Conservation (phyloP, 2,888 invertebrate species). For the Empis livida region DNA sequence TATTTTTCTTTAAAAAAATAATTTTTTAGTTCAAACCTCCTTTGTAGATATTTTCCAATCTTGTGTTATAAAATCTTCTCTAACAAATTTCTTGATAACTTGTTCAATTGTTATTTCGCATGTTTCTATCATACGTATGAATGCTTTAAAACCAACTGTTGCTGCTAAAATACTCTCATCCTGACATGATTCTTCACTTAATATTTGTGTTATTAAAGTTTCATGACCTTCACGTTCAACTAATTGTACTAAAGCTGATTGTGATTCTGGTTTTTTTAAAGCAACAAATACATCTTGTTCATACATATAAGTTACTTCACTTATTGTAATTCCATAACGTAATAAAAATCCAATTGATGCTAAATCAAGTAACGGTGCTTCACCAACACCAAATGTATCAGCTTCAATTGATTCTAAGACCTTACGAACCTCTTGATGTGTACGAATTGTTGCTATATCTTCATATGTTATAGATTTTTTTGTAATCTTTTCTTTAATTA, state of each 20-base stretch:
- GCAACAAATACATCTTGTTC: conserved; percentile 68
- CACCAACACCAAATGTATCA: conserved; percentile 68
- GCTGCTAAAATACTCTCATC: conserved; percentile 66
- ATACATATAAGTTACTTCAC: conserved; percentile 65
- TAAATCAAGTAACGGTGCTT: conserved; percentile 63
- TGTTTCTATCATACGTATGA: conserved; percentile 72
- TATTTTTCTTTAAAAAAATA: too few species aligned
- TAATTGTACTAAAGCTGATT: conserved; percentile 70
- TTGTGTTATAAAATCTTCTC: conserved; percentile 69
- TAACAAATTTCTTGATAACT: conserved; percentile 67
- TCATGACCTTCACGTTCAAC: conserved; percentile 76
- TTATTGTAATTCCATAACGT: conserved; percentile 59
- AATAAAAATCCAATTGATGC: conserved; percentile 71
- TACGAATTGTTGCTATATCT: conserved; percentile 44
- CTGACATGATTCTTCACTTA: conserved; percentile 65
- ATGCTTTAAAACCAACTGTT: conserved; percentile 72
- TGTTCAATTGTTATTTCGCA: conserved; percentile 72
- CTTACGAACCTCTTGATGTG: conserved; percentile 62
- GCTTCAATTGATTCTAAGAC: conserved; percentile 59
- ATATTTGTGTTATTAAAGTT: conserved; percentile 64
- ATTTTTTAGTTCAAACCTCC: conserved; percentile 28
- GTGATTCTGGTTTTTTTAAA: conserved; percentile 65
- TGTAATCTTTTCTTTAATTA: conserved; percentile 30
- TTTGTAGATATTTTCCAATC: conserved; percentile 56
- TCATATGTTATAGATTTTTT: conserved; percentile 36